These are phyloP conservation scores for Drosophila pallidifrons DNA, from an alignment of 1,140 invertebrate species.

Conservation along the genomic window DNA sequence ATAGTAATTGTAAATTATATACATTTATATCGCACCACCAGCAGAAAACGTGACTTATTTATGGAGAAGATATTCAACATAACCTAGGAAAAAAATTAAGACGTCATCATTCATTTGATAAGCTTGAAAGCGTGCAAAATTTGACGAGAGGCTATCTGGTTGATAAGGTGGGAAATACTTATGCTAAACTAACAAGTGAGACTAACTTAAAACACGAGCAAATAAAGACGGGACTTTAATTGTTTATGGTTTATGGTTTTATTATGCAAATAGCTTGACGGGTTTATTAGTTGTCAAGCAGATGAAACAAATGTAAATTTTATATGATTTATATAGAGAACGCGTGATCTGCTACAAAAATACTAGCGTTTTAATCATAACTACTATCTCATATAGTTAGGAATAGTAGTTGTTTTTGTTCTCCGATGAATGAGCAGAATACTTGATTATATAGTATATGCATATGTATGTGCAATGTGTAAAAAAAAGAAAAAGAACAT, in stretches of 20 bases:
- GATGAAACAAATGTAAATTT: conserved; percentile 35
- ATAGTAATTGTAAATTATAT: not conserved
- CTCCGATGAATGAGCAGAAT: conserved; percentile 22
- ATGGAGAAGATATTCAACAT: not conserved
- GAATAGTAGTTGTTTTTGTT: conserved; percentile 9
- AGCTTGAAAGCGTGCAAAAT: conserved; percentile 9
- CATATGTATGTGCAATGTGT: not conserved
- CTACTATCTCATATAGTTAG: conserved; percentile 3
- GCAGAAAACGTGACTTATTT: not conserved
- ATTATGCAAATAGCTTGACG: conserved; percentile 48
- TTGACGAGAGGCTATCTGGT: not conserved
- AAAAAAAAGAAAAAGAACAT: not conserved
- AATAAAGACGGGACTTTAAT: not conserved
- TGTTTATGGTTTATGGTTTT: conserved; percentile 13
- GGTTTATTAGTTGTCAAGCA: conserved; percentile 41
- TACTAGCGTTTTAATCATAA: conserved; percentile 1
- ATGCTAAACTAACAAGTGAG: conserved; percentile 17
- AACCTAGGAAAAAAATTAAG: not conserved
- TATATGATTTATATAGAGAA: conserved; percentile 40
- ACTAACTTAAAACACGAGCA: conserved; percentile 9
- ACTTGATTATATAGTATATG: not conserved
- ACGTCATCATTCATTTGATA: conserved; percentile 13
- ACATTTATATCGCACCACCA: not conserved
- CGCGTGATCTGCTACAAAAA: conserved; percentile 40
- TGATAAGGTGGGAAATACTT: conserved; percentile 33